A percentile compares a stretch with the other conserved stretches of the same genome.
phyloP scores from a whole-genome alignment of 2,113 vertebrate species.

The Uropsilus gracilis region DNA sequence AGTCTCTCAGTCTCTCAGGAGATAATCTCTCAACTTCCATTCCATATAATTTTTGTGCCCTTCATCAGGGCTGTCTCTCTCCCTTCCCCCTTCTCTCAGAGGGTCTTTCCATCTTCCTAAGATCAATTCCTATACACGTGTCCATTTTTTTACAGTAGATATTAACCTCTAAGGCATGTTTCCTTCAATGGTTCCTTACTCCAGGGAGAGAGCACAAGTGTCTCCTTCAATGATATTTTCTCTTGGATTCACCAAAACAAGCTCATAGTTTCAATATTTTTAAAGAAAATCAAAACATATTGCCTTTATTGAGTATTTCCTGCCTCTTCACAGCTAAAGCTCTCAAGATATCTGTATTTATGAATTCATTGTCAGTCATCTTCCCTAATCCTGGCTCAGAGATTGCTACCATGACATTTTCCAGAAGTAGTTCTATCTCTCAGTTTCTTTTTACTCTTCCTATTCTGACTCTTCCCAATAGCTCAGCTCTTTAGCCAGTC shows the following conservation, averaged over 20 bases:
- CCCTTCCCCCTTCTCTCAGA: not conserved
- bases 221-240: not conserved
- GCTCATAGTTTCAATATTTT: not conserved
- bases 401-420: not conserved
- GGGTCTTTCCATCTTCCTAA: not conserved
- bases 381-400: not conserved
- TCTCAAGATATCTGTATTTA: not conserved
- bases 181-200: not conserved
- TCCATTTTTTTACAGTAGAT: not conserved
- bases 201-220: not conserved
- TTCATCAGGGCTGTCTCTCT: not conserved
- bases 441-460: not conserved
- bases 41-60: not conserved
- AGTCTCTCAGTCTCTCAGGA: not conserved
- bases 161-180: not conserved
- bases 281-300: not conserved
- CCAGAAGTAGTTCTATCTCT: not conserved
- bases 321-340: not conserved
- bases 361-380: not conserved
- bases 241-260: not conserved
- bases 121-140: not conserved
- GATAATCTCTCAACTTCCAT: not conserved
- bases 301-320: too few relatives aligned
- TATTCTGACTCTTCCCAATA: not conserved
- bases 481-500: not conserved